Percentiles rank a stretch among this genome's conserved stretches.
Evolutionary conservation across 2,888 invertebrate genomes (phyloP).

Genomic region (Pollenia griseotomentosa): DNA sequence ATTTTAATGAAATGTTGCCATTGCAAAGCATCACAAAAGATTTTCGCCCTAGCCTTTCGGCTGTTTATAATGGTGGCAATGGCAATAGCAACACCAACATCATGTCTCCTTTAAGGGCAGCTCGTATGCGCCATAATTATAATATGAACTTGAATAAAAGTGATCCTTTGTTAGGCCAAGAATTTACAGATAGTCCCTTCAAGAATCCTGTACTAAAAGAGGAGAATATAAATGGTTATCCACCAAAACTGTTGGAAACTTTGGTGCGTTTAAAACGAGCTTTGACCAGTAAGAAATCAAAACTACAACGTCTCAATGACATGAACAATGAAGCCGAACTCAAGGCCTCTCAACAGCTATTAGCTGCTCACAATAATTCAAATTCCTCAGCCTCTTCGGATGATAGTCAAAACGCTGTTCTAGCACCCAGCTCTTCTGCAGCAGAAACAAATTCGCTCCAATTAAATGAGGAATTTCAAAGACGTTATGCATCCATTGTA

Average conservation of each 20-base stretch:
- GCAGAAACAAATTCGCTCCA: slow-evolving; percentile 62
- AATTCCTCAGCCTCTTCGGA: slow-evolving; percentile 76
- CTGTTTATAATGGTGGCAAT: slow-evolving; percentile 83
- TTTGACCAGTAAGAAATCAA: slow-evolving; percentile 91
- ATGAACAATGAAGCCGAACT: slow-evolving; percentile 97
- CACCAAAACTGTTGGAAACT: slow-evolving; percentile 92
- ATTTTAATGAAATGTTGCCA: slow-evolving; percentile 95
- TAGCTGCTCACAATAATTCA: slow-evolving; percentile 75
- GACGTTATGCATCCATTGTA: slow-evolving; percentile 93
- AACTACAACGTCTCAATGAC: slow-evolving; percentile 91
- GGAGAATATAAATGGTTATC: slow-evolving; percentile 90
- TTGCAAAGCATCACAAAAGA: slow-evolving; percentile 93
- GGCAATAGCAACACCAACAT: slow-evolving; percentile 84
- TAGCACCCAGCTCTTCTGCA: slow-evolving; percentile 8
- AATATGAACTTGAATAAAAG: slow-evolving; percentile 85
- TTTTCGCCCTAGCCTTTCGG: slow-evolving; percentile 87
- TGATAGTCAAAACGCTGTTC: slow-evolving; percentile 67
- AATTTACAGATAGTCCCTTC: slow-evolving; percentile 83
- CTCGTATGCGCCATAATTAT: slow-evolving; percentile 74
- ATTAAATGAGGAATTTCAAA: slow-evolving; percentile 92
- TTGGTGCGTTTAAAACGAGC: slow-evolving; percentile 95
- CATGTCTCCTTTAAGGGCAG: slow-evolving; percentile 71
- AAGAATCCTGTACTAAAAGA: slow-evolving; percentile 83
- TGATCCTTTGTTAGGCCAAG: slow-evolving; percentile 89
- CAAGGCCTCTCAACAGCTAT: slow-evolving; percentile 84